These are phyloP conservation scores for Suricata suricatta DNA, from an alignment of 2,113 vertebrate species.

Conservation along the genomic window DNA sequence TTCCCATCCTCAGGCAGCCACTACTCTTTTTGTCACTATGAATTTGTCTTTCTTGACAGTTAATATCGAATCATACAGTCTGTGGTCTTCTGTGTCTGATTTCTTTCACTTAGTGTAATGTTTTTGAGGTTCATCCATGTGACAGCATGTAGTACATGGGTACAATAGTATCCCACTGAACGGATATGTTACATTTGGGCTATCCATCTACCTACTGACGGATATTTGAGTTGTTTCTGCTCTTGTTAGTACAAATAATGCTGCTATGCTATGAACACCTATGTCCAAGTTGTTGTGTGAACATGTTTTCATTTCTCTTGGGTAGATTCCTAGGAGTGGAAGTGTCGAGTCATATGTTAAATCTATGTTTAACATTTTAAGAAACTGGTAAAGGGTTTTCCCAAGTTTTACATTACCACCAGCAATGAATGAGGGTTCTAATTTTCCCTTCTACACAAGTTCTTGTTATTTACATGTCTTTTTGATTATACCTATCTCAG, in stretches of 20 bases:
- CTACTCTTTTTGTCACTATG: neutral
- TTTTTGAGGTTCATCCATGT: neutral
- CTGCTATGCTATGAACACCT: neutral
- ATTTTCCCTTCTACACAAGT: neutral
- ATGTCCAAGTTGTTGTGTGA: neutral
- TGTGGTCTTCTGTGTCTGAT: neutral
- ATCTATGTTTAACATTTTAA: neutral
- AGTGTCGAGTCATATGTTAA: neutral
- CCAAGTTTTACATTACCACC: neutral
- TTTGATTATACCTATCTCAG: neutral
- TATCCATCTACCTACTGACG: neutral
- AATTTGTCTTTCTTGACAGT: neutral
- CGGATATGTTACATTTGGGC: neutral
- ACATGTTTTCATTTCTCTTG: neutral
- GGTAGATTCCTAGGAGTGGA: neutral
- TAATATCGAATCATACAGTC: neutral
- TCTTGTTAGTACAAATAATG: neutral
- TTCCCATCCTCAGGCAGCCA: neutral
- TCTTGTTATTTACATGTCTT: neutral
- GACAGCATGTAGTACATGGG: neutral
- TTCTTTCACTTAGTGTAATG: neutral
- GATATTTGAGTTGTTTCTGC: neutral
- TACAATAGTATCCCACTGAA: neutral
- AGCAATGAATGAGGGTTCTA: neutral
- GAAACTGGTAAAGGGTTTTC: neutral